A percentile compares a stretch with the other conserved stretches of the same genome.
These are phyloP conservation scores for Echinops telfairi DNA, from an alignment of 2,113 vertebrate genomes.

Conservation along the genomic window DNA sequence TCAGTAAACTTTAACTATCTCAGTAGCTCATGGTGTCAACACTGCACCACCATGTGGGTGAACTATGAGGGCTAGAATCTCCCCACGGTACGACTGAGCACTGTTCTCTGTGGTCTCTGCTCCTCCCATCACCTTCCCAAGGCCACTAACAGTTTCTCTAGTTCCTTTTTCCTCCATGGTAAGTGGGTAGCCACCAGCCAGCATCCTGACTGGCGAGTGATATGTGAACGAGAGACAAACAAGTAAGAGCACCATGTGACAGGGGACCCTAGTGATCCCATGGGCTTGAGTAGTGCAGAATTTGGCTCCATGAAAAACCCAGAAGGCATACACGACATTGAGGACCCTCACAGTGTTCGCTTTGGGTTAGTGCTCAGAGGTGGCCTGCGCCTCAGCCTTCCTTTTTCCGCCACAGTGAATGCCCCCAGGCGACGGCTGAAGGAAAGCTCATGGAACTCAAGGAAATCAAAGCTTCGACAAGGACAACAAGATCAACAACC, in stretches of 20 bases:
- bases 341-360: background rate
- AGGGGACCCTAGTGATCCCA: background rate
- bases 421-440: background rate
- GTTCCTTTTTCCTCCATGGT: background rate
- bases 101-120: background rate
- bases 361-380: background rate
- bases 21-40: no score
- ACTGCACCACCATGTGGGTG: no score
- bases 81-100: background rate
- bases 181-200: background rate
- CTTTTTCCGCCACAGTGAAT: background rate
- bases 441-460: background rate
- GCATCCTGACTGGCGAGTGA: background rate
- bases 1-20: no score
- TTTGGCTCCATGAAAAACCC: background rate
- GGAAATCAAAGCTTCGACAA: constrained; percentile 26
- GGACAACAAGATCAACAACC: background rate
- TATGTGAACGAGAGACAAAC: background rate
- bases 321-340: background rate
- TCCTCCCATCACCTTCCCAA: background rate
- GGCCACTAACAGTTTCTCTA: background rate
- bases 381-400: background rate
- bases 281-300: background rate
- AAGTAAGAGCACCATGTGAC: background rate
- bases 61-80: background rate